Evolutionary conservation across 2,113 vertebrate genomes (phyloP).

Genomic region (Hoplias malabaricus): DNA sequence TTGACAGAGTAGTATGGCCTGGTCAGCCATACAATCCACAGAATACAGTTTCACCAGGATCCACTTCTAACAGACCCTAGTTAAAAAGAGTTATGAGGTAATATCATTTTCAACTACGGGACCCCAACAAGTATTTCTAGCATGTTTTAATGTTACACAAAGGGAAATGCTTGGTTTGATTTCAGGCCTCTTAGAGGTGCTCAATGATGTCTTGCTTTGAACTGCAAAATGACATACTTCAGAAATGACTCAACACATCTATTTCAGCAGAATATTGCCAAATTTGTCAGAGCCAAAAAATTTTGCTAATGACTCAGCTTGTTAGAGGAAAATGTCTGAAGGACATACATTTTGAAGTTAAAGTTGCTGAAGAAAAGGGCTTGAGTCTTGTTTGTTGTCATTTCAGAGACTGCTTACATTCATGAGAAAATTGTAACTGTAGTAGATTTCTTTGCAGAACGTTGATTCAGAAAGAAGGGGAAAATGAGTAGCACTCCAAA

Average conservation of each 20-base stretch:
- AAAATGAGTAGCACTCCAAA: no score
- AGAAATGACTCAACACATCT: slow-evolving; percentile 19
- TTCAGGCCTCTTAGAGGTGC: background rate
- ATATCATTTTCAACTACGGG: no score
- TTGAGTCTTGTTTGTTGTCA: no score
- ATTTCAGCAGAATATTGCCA: background rate
- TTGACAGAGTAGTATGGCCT: background rate
- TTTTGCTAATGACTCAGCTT: background rate
- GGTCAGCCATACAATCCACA: background rate
- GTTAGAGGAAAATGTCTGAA: background rate
- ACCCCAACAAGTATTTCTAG: no score
- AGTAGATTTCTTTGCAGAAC: no score
- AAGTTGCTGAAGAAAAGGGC: no score
- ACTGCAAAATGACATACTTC: background rate
- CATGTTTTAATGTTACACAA: no score
- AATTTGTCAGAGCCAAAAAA: background rate
- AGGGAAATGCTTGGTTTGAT: no score
- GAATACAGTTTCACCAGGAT: background rate
- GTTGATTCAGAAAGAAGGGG: no score
- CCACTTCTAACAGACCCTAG: background rate
- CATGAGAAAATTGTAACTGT: no score
- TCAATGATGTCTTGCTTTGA: background rate
- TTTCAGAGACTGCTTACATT: no score
- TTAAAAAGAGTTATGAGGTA: no score
- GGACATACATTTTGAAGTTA: background rate